Base-by-base conservation (phyloP, 2,888 invertebrate species). In the Cecidostiba fungosa region DNA sequence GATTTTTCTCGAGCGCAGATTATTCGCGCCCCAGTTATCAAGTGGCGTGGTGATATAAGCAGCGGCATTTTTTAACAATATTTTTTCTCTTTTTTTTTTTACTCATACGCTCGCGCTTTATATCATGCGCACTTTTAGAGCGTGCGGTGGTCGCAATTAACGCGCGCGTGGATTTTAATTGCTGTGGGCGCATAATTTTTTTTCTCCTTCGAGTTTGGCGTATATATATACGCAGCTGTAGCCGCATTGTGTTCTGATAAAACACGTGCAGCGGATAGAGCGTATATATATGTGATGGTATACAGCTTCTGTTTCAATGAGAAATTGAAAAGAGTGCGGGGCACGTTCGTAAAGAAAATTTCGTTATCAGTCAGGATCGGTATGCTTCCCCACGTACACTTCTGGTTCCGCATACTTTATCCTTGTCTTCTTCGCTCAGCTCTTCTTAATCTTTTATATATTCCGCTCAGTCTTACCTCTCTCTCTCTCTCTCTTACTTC, bases 11-110 rank as follows among this genome's bases (percentile, higher is more conserved):
- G 23, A 66, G 26, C 66, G 66, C 26, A 14, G 23, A 50, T 82
- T 76, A 76, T 59, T 85, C 76, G 69, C 77, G 86, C 76, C 77
- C 83, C 50, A 83, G 83, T 80, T 86, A 79, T 72, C 77, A 59
- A 70, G 66, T 62, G 76, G 43, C 70, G 43, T 19, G 73, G 10
- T 74, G 36, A 50, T 84, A 26, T 72, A 5, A 69, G 32, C 29
- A 32, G 10, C 39, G 43, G 12, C n/a, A 1, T 12, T 10, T 39
- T 43, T 43, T 43, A 10, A 10, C 10, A 10, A 43, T 43, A 10
- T 16, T 29, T 32, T 66, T n/a, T 66, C 19, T 43, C 36, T 12
- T 26, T 23, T 29, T 70, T 10, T 43, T 50, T 50, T 5, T 29
- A 32, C 16, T 43, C 39, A 1, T 23, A 39, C 14, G 43, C 73